Conservation (phyloP, 2,113 vertebrate species). For the Microcebus ravelobensis region DNA sequence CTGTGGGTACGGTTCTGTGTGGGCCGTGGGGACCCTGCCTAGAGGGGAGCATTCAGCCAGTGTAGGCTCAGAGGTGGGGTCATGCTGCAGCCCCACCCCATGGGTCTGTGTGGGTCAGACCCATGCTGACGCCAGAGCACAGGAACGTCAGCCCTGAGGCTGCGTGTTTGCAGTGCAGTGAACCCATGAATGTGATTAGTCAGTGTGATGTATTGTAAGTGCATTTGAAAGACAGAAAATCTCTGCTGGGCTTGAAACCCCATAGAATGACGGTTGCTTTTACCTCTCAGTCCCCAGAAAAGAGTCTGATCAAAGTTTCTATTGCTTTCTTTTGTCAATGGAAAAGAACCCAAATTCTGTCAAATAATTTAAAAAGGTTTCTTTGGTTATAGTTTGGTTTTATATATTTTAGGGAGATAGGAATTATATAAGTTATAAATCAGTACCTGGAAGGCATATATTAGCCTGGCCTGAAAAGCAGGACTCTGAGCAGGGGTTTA, state of each 20-base stretch:
- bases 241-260: no score
- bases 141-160: not conserved
- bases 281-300: not conserved
- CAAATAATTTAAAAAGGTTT: no score
- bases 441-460: no score
- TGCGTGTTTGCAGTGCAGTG: not conserved
- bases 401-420: no score
- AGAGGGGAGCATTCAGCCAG: not conserved
- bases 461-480: no score
- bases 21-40: rapidly evolving
- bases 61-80: not conserved
- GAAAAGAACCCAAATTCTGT: no score
- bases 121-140: not conserved
- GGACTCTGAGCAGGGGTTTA: no score
- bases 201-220: not conserved
- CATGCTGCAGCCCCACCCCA: not conserved
- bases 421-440: no score
- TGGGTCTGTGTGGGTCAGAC: not conserved
- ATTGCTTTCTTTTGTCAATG: not conserved
- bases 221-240: not conserved
- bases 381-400: no score
- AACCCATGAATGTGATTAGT: no score
- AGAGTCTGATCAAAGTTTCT: not conserved
- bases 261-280: not conserved
- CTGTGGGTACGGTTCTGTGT: conserved; percentile 87